These are phyloP conservation scores for Mongoloraphidia duomilia DNA, from an alignment of 2,888 invertebrate genomes.

Conservation along the genomic window DNA sequence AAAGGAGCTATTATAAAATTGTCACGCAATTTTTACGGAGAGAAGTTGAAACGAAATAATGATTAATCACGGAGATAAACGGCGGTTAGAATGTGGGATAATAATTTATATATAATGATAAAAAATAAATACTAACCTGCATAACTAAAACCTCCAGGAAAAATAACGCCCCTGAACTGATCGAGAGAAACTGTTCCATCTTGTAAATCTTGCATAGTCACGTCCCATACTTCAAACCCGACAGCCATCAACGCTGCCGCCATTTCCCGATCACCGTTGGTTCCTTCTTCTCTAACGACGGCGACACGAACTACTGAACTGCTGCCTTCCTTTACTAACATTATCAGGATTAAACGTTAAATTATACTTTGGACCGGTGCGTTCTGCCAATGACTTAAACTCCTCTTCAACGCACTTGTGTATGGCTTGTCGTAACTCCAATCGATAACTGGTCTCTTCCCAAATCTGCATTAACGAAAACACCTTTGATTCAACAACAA, in stretches of 20 bases:
- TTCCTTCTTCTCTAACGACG: conserved; percentile 91
- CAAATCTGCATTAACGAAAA: conserved; percentile 64
- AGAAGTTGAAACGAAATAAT: too few relatives aligned
- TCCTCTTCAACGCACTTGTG: conserved; percentile 66
- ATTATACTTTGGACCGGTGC: conserved; percentile 58
- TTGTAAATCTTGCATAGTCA: conserved; percentile 85
- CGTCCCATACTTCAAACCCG: conserved; percentile 84
- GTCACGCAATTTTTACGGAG: too few relatives aligned
- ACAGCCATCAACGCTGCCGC: conserved; percentile 75
- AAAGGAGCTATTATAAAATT: too few relatives aligned
- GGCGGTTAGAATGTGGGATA: background rate
- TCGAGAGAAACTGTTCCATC: conserved; percentile 55
- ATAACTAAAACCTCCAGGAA: conserved; percentile 98
- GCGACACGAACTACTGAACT: conserved; percentile 55
- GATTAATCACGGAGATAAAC: too few relatives aligned
- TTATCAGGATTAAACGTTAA: conserved; percentile 55
- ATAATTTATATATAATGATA: background rate
- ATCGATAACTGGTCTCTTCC: conserved; percentile 89
- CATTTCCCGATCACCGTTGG: conserved; percentile 97
- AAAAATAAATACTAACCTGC: conserved; percentile 46
- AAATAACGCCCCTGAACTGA: conserved; percentile 75
- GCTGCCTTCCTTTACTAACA: conserved; percentile 27
- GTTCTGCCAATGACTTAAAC: conserved; percentile 48
- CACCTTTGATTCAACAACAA: conserved; percentile 47
- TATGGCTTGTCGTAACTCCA: conserved; percentile 78